Conservation (phyloP, 2,797 vertebrate genomes). For the Coranthus polyacanthus region DNA sequence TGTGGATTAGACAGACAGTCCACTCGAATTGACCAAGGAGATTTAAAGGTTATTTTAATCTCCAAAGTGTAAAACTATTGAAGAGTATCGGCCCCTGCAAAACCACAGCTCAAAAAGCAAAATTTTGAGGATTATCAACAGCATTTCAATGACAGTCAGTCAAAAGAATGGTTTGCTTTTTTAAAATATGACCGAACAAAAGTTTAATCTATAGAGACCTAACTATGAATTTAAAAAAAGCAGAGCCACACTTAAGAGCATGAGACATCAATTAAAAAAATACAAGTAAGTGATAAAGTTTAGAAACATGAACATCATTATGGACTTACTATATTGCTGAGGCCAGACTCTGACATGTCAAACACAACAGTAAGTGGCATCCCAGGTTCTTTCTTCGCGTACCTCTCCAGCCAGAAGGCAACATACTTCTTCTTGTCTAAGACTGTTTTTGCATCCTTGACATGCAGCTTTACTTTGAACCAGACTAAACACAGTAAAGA, state of each 20-base stretch:
- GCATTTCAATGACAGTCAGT: slow-evolving; percentile 28
- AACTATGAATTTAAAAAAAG: neutral
- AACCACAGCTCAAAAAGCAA: slow-evolving; percentile 48
- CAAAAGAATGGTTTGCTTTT: neutral
- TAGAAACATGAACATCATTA: slow-evolving; percentile 1
- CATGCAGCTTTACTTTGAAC: slow-evolving; percentile 95
- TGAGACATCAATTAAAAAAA: neutral
- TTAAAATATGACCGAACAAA: too few relatives aligned
- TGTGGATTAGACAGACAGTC: slow-evolving; percentile 72
- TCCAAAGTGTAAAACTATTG: slow-evolving; percentile 73
- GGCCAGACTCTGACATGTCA: slow-evolving; percentile 95
- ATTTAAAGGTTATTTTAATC: slow-evolving; percentile 86
- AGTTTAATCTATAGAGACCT: neutral
- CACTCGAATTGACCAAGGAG: slow-evolving; percentile 75
- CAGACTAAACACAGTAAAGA: slow-evolving; percentile 86
- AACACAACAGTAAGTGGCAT: slow-evolving; percentile 96
- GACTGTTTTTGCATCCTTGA: slow-evolving; percentile 90
- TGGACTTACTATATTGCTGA: slow-evolving; percentile 93
- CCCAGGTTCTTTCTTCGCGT: slow-evolving; percentile 93
- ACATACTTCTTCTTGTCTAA: slow-evolving; percentile 95
- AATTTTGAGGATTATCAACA: slow-evolving; percentile 37
- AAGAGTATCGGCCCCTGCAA: slow-evolving; percentile 62
- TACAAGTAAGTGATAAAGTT: neutral
- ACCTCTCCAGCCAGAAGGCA: slow-evolving; percentile 97
- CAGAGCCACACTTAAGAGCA: neutral